A percentile compares a stretch with the other conserved stretches of the same genome.
Conservation (phyloP, 2,888 invertebrate species). For the Mythimna loreyi region DNA sequence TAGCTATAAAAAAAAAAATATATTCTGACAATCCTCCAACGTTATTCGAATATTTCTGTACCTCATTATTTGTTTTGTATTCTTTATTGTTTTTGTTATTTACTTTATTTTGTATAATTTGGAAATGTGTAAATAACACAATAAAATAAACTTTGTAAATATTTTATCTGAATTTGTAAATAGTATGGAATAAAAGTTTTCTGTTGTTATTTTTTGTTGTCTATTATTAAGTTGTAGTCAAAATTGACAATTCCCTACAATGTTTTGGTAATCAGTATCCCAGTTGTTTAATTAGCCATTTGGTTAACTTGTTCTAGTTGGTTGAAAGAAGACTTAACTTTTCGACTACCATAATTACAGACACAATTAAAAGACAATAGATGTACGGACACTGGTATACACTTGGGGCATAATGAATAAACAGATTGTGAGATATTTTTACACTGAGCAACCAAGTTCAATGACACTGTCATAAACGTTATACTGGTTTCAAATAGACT, state of each 20-base stretch:
- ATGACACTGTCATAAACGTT: too few relatives aligned
- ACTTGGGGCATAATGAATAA: too few relatives aligned
- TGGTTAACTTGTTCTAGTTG: neutral
- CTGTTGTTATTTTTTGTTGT: conserved; percentile 31
- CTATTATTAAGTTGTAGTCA: conserved; percentile 34
- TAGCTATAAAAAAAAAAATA: neutral
- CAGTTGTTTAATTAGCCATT: neutral
- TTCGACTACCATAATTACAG: too few relatives aligned
- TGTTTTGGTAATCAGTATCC: neutral
- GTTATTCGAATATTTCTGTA: conserved; percentile 37
- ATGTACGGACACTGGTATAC: too few relatives aligned
- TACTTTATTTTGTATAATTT: conserved; percentile 33
- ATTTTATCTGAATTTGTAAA: conserved; percentile 58
- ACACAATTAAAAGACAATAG: too few relatives aligned
- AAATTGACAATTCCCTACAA: neutral
- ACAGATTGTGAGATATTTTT: too few relatives aligned
- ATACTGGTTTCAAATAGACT: too few relatives aligned
- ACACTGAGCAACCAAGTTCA: too few relatives aligned
- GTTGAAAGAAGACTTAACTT: too few relatives aligned
- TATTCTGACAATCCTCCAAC: conserved; percentile 14
- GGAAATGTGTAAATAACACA: conserved; percentile 48
- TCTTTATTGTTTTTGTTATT: conserved; percentile 48
- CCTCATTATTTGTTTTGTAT: conserved; percentile 7
- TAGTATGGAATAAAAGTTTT: conserved; percentile 57
- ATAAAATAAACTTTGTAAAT: conserved; percentile 65